These are phyloP conservation scores for Poeciliopsis turneri DNA, from an alignment of 2,797 vertebrate genomes.

Conservation along the genomic window DNA sequence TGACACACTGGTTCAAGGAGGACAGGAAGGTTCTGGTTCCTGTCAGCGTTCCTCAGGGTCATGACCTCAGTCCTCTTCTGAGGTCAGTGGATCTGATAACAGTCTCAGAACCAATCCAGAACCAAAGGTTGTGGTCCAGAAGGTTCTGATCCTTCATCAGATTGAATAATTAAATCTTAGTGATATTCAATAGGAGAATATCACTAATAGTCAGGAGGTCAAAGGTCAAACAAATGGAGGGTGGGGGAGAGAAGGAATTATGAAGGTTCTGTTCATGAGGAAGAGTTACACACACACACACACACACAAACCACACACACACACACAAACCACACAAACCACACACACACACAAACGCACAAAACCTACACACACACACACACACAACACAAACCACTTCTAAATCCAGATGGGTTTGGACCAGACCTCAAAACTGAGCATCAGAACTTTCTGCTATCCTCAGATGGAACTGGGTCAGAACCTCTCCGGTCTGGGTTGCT, in stretches of 20 bases:
- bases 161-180: too few relatives aligned
- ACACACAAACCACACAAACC: too few relatives aligned
- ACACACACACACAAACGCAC: too few relatives aligned
- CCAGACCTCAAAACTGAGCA: not conserved
- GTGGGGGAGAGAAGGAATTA: constrained; percentile 1
- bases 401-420: not conserved
- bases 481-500: too few relatives aligned
- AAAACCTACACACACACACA: too few relatives aligned
- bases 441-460: not conserved
- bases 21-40: not conserved
- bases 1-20: too few relatives aligned
- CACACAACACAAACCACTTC: too few relatives aligned
- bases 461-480: not conserved
- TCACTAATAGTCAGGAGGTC: too few relatives aligned
- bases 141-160: not conserved
- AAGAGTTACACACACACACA: constrained; percentile 16
- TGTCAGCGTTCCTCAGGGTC: not conserved
- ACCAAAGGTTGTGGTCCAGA: not conserved
- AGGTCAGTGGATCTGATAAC: not conserved
- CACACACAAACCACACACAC: too few relatives aligned
- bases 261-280: constrained; percentile 44
- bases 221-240: too few relatives aligned
- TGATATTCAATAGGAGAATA: too few relatives aligned
- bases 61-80: not conserved
- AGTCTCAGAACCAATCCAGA: not conserved